phyloP scores from a whole-genome alignment of 2,797 vertebrate genomes.

The Arctocebus calabarensis region DNA sequence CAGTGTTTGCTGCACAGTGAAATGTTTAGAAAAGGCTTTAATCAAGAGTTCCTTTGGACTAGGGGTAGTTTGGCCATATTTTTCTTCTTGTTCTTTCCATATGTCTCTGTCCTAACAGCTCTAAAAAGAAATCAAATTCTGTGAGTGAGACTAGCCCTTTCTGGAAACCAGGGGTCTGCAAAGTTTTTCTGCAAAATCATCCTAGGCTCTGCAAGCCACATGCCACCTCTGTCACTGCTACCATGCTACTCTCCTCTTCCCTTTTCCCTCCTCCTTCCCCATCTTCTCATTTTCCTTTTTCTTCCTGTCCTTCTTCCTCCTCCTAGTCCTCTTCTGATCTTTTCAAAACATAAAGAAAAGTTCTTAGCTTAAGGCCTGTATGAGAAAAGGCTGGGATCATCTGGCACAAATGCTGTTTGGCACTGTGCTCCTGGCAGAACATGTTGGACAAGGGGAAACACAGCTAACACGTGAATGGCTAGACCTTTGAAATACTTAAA shows the following conservation, averaged over 20 bases:
- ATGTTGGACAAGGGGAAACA: neutral
- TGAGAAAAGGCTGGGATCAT: neutral
- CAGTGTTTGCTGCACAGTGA: neutral
- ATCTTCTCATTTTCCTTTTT: neutral
- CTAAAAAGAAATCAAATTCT: conserved; percentile 19
- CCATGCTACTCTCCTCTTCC: fast-evolving
- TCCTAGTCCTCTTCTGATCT: neutral
- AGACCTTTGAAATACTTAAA: neutral
- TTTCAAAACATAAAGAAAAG: neutral
- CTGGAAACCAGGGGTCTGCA: neutral
- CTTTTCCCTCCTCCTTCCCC: too few species aligned
- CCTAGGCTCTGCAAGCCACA: neutral
- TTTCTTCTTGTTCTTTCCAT: conserved; percentile 33
- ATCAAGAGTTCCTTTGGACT: conserved; percentile 28
- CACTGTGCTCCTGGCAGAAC: neutral
- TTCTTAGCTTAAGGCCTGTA: neutral
- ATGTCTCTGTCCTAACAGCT: neutral
- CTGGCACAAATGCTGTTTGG: neutral
- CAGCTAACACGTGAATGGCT: neutral
- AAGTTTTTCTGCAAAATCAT: neutral
- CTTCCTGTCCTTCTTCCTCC: neutral
- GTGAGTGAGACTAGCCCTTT: neutral
- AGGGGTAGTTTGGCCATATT: neutral
- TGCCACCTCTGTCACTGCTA: neutral
- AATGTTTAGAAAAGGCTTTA: conserved; percentile 29